A percentile compares a stretch with the other conserved stretches of the same genome.
These are phyloP conservation scores for Anarhynchus alexandrinus DNA, from an alignment of 2,113 vertebrate genomes.

Conservation along the genomic window DNA sequence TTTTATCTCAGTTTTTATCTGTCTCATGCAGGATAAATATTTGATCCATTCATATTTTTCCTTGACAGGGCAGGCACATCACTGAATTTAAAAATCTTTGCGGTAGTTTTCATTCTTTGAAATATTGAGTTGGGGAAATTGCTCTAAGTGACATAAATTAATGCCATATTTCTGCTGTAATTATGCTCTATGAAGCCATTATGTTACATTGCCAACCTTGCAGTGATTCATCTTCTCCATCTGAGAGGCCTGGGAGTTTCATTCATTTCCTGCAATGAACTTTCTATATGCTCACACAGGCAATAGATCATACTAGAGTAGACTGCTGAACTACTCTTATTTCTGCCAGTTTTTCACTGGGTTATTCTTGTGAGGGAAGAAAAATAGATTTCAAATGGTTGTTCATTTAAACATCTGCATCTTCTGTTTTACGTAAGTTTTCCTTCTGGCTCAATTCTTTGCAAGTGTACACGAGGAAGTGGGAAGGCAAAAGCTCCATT, in stretches of 20 bases:
- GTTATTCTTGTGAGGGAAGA: neutral
- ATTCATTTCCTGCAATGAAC: slow-evolving; percentile 18
- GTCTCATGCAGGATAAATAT: neutral
- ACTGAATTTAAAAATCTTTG: neutral
- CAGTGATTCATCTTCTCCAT: slow-evolving; percentile 22
- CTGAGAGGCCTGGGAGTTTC: neutral
- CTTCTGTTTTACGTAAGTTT: neutral
- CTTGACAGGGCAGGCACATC: neutral
- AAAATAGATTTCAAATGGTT: neutral
- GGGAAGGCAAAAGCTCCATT: neutral
- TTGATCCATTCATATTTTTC: neutral
- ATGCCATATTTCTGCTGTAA: slow-evolving; percentile 2
- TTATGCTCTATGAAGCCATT: slow-evolving; percentile 11
- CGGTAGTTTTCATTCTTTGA: slow-evolving; percentile 11
- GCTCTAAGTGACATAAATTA: slow-evolving; percentile 32
- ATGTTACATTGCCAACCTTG: neutral
- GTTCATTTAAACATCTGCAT: neutral
- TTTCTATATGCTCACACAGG: neutral
- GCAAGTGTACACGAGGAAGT: neutral
- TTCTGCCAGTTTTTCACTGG: neutral
- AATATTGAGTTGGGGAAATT: neutral
- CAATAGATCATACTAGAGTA: neutral
- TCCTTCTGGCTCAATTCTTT: neutral
- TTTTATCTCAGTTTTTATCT: neutral
- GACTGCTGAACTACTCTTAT: neutral